Base-by-base conservation (phyloP, 2,797 vertebrate species). In the Psittacula derbiana region DNA sequence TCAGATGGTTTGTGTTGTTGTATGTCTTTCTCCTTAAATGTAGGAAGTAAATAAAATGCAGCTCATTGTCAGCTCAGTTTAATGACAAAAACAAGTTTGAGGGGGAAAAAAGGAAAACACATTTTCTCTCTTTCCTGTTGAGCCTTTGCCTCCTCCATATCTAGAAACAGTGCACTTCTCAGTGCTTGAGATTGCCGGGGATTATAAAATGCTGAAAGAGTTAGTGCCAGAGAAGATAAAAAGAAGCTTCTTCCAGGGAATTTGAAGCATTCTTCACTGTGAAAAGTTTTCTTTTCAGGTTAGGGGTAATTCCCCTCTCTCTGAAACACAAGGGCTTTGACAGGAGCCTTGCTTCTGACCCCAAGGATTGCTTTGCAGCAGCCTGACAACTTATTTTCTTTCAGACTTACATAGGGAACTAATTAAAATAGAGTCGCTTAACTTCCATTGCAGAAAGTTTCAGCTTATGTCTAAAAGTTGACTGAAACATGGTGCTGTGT, bases 401-500 rank as follows among this genome's bases (percentile, higher is more conserved):
- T 43, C 73, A 65, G 5, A 41, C 24, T 75, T 81, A 33, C 5
- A 4, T 2, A 21, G 52, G 52, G 38, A 76, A 6, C 14, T 74
- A 16, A 58, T 79, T 65, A 81, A 76, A 80, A 43, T 11, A 41
- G 15, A 44, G 6, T 40, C 36, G 36, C 36, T 69, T 73, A 6
- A 80, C 66, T 64, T 55, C 46, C 36, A 11, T 25, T 16, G 50
- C 49, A 46, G 19, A 62, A 46, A 7, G 31, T 38, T 72, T 79
- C 28, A 4, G 31, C 16, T 52, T 23, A 8, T 14, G 6, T 30
- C 52, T 33, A 4, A 61, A 46, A 43, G 43, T 23, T 76, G 85
- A 6, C 33, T 40, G 33, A 50, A 79, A 23, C 31, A 18, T 10
- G 2, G 1, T 0, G 2, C 15, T 50, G 14, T 0, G 1, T 7